Percentiles rank a stretch among this genome's conserved stretches.
Evolutionary conservation across 2,888 invertebrate species (phyloP).

Genomic region (Conus canariensis): DNA sequence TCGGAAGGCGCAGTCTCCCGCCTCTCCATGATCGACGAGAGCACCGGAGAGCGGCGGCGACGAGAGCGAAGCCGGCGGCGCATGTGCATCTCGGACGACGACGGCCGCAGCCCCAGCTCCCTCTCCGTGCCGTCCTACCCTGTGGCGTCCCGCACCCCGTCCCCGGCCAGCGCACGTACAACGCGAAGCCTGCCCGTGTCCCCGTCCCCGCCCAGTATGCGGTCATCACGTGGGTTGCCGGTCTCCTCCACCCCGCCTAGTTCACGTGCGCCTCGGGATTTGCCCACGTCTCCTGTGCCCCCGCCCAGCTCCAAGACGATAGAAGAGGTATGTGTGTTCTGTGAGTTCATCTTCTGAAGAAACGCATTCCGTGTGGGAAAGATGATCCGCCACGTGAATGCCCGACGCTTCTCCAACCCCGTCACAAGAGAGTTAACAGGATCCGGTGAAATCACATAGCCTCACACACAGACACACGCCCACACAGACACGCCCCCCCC

Average conservation of each 20-base stretch:
- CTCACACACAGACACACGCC: too few relatives aligned
- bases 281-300: too few relatives aligned
- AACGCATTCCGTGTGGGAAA: too few relatives aligned
- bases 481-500: too few relatives aligned
- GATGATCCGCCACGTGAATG: too few relatives aligned
- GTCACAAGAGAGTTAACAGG: too few relatives aligned
- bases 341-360: too few relatives aligned
- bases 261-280: too few relatives aligned
- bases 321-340: slow-evolving; percentile 55
- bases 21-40: slow-evolving; percentile 54
- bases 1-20: slow-evolving; percentile 59
- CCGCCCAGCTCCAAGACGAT: slow-evolving; percentile 52
- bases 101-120: slow-evolving; percentile 55
- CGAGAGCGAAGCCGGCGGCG: slow-evolving; percentile 57
- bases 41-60: slow-evolving; percentile 51
- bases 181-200: slow-evolving; percentile 64
- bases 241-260: too few relatives aligned
- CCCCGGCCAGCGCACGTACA: slow-evolving; percentile 45
- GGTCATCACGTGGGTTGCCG: too few relatives aligned
- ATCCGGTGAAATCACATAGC: too few relatives aligned
- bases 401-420: too few relatives aligned
- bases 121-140: slow-evolving; percentile 54
- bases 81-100: slow-evolving; percentile 48
- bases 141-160: slow-evolving; percentile 49
- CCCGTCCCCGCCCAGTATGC: slow-evolving; percentile 38